Base-by-base conservation (phyloP, 2,888 invertebrate species). In the Apeira syringaria region DNA sequence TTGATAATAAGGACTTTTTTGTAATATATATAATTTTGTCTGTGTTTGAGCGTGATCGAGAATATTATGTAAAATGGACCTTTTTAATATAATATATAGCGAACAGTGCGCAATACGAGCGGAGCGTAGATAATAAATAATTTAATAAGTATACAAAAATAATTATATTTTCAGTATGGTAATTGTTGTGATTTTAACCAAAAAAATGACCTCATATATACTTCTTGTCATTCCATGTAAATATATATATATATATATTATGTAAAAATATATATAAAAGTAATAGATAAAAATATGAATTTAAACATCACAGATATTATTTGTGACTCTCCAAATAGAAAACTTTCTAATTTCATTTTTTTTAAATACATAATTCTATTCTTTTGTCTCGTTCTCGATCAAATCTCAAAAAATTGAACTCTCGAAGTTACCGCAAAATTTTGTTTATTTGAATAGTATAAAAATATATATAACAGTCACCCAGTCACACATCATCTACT, bases 181-280 rank as follows among this genome's bases (percentile, higher is more conserved):
- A 80, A 74, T 80, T 77, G 72, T 81, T 85, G 88, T 88, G 87
- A 88, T 88, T 83, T 78, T 72, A 85, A 86, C 85, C 86, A 85
- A 87, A 87, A 86, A 84, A 75, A 74, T 64, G 68, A 80, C 75
- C 74, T 77, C 79, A 66, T 66, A 40, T 45, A 50, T 53, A 65
- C 64, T 72, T 70, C 69, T 74, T 70, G 68, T 74, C 70, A 75
- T 74, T 71, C 69, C 72, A 64, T 79, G 76, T 79, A 77, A 75
- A 79, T 79, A 78, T 62, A 64, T 70, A 67, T 62, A 52, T 38
- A 31, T 47, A n/a, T n/a, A n/a, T n/a, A n/a, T n/a, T n/a, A n/a
- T n/a, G n/a, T n/a, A n/a, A n/a, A n/a, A n/a, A n/a, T n/a, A n/a
- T n/a, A n/a, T n/a, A n/a, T n/a, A n/a, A n/a, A n/a, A n/a, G n/a